A percentile compares a stretch with the other conserved stretches of the same genome.
Conservation (phyloP, 2,797 vertebrate species). For the Rhincodon typus region DNA sequence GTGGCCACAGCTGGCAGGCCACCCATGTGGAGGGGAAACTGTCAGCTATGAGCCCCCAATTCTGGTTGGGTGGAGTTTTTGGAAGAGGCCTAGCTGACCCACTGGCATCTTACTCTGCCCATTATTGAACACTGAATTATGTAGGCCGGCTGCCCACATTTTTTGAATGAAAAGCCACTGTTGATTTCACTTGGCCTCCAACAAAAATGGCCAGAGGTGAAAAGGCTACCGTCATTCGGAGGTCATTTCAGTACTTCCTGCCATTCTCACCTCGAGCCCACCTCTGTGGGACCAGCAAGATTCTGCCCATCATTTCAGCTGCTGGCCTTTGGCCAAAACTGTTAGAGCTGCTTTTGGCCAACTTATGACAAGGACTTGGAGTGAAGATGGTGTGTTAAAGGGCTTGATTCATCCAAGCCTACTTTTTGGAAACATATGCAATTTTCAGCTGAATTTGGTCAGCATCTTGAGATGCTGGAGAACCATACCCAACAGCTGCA, state of each 20-base stretch:
- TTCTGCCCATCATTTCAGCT: not conserved
- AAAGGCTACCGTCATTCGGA: not conserved
- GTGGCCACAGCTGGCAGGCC: too few relatives aligned
- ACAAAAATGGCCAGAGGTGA: not conserved
- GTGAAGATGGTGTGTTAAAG: not conserved
- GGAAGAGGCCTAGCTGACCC: too few relatives aligned
- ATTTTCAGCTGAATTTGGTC: not conserved
- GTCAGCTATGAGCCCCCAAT: too few relatives aligned
- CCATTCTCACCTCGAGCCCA: too few relatives aligned
- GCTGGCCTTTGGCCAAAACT: not conserved
- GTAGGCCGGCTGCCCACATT: not conserved
- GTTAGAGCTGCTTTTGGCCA: not conserved
- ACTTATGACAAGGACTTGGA: not conserved
- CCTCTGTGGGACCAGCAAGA: not conserved
- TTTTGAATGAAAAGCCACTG: not conserved
- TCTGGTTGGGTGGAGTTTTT: too few relatives aligned
- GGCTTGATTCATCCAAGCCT: not conserved
- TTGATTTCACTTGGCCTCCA: not conserved
- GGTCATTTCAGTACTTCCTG: not conserved
- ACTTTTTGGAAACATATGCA: not conserved
- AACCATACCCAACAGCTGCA: not conserved
- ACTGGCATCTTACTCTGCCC: too few relatives aligned
- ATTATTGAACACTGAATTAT: not conserved
- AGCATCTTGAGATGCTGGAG: too few relatives aligned
- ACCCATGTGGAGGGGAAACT: too few relatives aligned